Conservation (phyloP, 2,888 invertebrate species). For the Melanargia galathea region DNA sequence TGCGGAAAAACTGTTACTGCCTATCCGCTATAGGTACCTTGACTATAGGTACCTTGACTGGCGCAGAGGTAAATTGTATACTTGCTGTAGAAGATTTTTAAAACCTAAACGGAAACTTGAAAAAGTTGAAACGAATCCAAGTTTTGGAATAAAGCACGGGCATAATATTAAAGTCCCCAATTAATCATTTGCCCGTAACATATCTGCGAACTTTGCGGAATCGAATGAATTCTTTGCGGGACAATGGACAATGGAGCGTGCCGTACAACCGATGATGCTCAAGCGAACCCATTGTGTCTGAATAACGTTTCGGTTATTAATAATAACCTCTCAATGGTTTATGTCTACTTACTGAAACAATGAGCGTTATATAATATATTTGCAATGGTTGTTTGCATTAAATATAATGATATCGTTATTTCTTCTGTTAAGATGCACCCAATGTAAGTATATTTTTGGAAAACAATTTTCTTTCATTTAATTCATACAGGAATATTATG, state of each 20-base stretch:
- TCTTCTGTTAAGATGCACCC: background rate
- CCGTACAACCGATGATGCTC: slow-evolving; percentile 43
- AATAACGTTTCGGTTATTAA: slow-evolving; percentile 40
- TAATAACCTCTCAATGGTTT: slow-evolving; percentile 33
- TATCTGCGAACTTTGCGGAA: slow-evolving; percentile 55
- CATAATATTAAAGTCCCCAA: background rate
- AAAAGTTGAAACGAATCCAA: too few species aligned
- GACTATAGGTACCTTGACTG: too few species aligned
- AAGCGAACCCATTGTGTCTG: slow-evolving; percentile 46
- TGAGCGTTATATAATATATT: slow-evolving; percentile 19
- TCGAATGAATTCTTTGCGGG: slow-evolving; percentile 65
- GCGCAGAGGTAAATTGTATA: too few species aligned
- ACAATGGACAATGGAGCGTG: slow-evolving; percentile 73
- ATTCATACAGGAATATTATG: too few species aligned
- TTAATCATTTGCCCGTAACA: slow-evolving; percentile 14
- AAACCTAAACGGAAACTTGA: too few species aligned
- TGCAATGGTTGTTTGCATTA: background rate
- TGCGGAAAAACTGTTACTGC: too few species aligned
- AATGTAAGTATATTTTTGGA: too few species aligned
- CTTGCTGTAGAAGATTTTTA: too few species aligned
- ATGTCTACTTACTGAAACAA: slow-evolving; percentile 19
- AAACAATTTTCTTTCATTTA: background rate
- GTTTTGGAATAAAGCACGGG: background rate
- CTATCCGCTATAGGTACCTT: too few species aligned
- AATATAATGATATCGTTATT: background rate